Conservation (phyloP, 2,888 invertebrate species). For the Cotesia congregata region DNA sequence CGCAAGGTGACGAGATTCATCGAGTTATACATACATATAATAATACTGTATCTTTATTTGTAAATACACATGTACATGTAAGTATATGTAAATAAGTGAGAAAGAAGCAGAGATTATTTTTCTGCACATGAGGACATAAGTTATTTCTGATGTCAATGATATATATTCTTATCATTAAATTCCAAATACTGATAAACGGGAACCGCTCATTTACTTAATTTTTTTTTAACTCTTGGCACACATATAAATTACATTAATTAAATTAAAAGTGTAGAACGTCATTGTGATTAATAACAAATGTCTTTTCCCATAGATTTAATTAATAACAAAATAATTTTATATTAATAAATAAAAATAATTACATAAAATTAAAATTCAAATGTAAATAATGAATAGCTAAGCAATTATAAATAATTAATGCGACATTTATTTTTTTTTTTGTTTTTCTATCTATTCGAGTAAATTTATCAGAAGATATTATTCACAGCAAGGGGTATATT, state of each 20-base stretch:
- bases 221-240: slow-evolving; percentile 6
- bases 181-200: slow-evolving; percentile 27
- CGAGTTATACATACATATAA: neutral
- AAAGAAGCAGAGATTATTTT: slow-evolving; percentile 6
- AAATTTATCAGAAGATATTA: neutral
- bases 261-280: slow-evolving; percentile 12
- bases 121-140: slow-evolving; percentile 12
- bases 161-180: slow-evolving; percentile 28
- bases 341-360: neutral
- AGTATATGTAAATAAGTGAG: neutral
- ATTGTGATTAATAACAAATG: slow-evolving; percentile 7
- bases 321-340: neutral
- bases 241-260: slow-evolving; percentile 4
- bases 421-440: neutral
- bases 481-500: neutral
- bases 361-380: neutral
- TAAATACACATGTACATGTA: neutral
- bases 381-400: neutral
- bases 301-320: neutral
- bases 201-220: slow-evolving; percentile 16
- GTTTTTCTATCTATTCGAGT: neutral
- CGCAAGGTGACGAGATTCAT: neutral
- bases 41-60: neutral
- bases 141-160: slow-evolving; percentile 27
- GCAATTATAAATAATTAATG: neutral